phyloP scores from a whole-genome alignment of 2,113 vertebrate species.

The Nothocercus julius region DNA sequence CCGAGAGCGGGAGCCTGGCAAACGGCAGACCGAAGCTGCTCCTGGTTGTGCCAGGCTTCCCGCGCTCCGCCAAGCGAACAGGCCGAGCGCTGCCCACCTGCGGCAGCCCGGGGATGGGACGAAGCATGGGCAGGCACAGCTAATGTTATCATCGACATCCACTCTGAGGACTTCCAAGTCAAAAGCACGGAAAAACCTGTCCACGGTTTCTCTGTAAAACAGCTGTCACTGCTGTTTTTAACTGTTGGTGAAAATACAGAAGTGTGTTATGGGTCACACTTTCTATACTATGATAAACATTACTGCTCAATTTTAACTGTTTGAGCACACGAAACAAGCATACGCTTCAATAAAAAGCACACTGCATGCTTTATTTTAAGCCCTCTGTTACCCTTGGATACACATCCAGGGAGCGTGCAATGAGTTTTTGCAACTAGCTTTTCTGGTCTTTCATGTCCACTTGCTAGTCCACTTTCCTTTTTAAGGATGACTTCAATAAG shows the following conservation, averaged over 20 bases:
- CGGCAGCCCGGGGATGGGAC: neutral
- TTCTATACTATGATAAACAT: neutral
- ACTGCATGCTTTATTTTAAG: neutral
- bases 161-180: neutral
- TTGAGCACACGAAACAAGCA: neutral
- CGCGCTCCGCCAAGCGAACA: neutral
- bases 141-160: neutral
- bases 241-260: neutral
- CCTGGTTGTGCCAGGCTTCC: conserved; percentile 40
- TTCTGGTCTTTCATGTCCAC: neutral
- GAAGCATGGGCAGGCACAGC: neutral
- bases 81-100: neutral
- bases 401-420: neutral
- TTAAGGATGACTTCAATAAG: neutral
- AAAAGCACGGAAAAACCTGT: neutral
- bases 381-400: neutral
- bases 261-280: neutral
- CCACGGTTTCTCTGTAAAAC: neutral
- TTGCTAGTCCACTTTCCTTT: neutral
- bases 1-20: conserved; percentile 1
- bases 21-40: conserved; percentile 34
- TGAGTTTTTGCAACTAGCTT: neutral
- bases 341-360: neutral
- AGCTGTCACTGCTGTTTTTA: neutral
- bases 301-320: neutral